Percentiles rank a stretch among this genome's conserved stretches.
phyloP scores from a whole-genome alignment of 2,797 vertebrate species.

The Otus scops region DNA sequence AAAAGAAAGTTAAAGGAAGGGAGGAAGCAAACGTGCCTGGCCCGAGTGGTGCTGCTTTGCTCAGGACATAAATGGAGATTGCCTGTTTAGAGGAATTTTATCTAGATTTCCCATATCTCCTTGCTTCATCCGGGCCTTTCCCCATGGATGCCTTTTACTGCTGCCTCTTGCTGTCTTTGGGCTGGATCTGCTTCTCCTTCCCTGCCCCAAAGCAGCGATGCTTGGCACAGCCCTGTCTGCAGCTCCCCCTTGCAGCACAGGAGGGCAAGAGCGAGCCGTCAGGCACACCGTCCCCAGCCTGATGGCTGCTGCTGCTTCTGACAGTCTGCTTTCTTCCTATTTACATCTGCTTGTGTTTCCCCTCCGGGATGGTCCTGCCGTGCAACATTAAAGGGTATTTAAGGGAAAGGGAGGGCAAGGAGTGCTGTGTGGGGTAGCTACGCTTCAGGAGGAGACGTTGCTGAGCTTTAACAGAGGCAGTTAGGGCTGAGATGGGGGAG shows the following conservation, averaged over 20 bases:
- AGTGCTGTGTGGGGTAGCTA: rapidly evolving
- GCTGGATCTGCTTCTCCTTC: background rate
- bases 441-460: background rate
- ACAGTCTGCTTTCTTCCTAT: background rate
- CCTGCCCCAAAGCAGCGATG: background rate
- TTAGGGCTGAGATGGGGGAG: background rate
- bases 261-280: constrained; percentile 55
- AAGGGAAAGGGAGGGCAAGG: background rate
- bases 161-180: background rate
- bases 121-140: background rate
- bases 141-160: background rate
- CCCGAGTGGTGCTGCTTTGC: background rate
- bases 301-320: background rate
- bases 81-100: background rate
- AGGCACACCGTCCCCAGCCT: background rate
- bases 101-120: background rate
- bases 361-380: background rate
- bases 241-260: constrained; percentile 35
- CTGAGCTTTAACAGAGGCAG: background rate
- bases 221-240: background rate
- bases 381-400: background rate
- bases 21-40: rapidly evolving
- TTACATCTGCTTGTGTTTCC: background rate
- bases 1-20: background rate
- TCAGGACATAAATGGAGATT: background rate